phyloP scores from a whole-genome alignment of 2,888 invertebrate species.

The Arenicola marina region DNA sequence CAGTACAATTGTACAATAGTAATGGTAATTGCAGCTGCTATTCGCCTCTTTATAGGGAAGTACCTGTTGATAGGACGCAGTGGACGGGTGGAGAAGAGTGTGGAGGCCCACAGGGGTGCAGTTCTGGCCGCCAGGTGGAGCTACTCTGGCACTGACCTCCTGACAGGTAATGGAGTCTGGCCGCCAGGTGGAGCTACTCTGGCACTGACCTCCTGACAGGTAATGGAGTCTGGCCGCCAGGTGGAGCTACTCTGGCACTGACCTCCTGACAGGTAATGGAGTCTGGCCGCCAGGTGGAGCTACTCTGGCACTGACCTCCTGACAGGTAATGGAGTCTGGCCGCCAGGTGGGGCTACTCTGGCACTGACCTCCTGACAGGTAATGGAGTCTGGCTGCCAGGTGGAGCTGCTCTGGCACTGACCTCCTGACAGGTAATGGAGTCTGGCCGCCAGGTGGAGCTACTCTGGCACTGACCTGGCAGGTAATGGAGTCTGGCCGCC shows the following conservation, averaged over 20 bases:
- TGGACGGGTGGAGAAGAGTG: constrained; percentile 89
- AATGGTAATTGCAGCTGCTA: no score
- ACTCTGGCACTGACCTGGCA: no score
- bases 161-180: constrained; percentile 84
- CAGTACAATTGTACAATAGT: no score
- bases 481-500: no score
- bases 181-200: constrained; percentile 92
- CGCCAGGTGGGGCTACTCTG: no score
- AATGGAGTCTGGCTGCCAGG: no score
- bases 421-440: no score
- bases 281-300: constrained; percentile 88
- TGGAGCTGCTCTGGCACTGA: no score
- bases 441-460: no score
- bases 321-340: no score
- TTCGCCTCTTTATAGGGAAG: constrained; percentile 65
- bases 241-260: constrained; percentile 95
- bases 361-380: no score
- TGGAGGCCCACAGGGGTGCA: constrained; percentile 88
- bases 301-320: constrained; percentile 92
- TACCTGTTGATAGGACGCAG: constrained; percentile 86
- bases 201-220: constrained; percentile 92
- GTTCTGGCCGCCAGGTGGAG: constrained; percentile 90
- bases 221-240: constrained; percentile 78
- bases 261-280: constrained; percentile 89
- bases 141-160: constrained; percentile 89